Evolutionary conservation across 2,797 vertebrate genomes (phyloP), one percentile per base, ranked within the genome.

Genomic region (Eidolon dupreanum): DNA sequence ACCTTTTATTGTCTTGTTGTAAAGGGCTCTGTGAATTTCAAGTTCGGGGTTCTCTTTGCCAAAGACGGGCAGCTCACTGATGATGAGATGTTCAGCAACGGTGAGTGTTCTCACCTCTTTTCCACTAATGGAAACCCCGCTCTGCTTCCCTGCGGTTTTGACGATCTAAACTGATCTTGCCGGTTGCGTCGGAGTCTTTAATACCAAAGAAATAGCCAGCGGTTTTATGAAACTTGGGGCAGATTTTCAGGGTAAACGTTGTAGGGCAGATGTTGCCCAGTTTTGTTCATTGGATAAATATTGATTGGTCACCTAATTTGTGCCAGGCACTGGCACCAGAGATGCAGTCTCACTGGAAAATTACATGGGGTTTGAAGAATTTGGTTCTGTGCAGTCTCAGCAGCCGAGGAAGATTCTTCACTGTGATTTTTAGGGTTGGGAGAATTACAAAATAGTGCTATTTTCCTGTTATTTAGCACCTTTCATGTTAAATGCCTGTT

Each of bases 21-120:
- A 96, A 99, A 99, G 99, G 99, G 99, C 93, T 99, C 99, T 20
- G 99, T 99, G 98, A 99, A 99, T 98, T 99, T 99, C 98, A 99
- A 99, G 98, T 99, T 99, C 97, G 99, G 99, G 93, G 99, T 99
- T 96, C 99, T 99, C 96, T 99, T 98, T 98, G 99, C 99, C 98
- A 99, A 99, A 99, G 99, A 99, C 2, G 99, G 99, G 73, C 99
- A 99, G 98, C 99, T 99, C 95, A 99, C 99, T 22, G 99, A 99
- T 16, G 99, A 99, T 49, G 99, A 99, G 97, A 99, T 99, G 99
- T 99, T 99, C 97, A 99, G 99, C 98, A 99, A 99, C 0, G 99
- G 99, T 99, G 98, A 99, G 98, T 78, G 33, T 6, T 63, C 51
- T 93, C 74, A 28, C 36, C 38, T 43, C 13, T 19, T 31, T 36